Base-by-base conservation (phyloP, 2,888 invertebrate genomes). In the Netelia fuscicornis region DNA sequence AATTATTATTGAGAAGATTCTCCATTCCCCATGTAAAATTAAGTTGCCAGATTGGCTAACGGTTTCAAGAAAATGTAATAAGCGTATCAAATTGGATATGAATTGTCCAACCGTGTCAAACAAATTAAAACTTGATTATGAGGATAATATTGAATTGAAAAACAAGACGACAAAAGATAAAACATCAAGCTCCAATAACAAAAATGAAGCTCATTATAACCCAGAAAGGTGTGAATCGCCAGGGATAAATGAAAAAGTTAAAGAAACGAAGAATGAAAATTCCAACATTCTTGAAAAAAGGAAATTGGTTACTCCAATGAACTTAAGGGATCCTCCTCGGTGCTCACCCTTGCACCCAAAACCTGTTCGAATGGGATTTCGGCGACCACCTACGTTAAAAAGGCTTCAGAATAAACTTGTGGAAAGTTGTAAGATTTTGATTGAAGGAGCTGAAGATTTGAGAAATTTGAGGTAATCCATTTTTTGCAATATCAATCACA, bases 341-440 rank as follows among this genome's bases (percentile, higher is more conserved):
- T 8, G n/a, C 42, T 42, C 37, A 9, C 37, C 2, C 23, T 20
- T 58, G 9, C 20, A 58, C 5, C 0, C 17, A 6, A 20, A 9
- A 5, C n/a, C n/a, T n/a, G 9, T 10, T 44, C 3, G 17, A 65
- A 62, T 9, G 10, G 5, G 5, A 23, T 6, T 9, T 17, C 20
- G 11, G 3, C 13, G 6, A 9, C 11, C 17, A 9, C 17, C 72
- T 17, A 8, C 25, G 13, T 23, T 71, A 20, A 44, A 30, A 17
- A 72, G 23, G 17, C 42, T 85, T 0, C 75, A 76, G 11, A 9
- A n/a, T 0, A 72, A 54, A 48, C 67, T 76, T 11, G 70, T 60
- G 48, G 42, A 80, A 71, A 37, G 71, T 54, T 52, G 75, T 30
- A 44, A 72, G 72, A 20, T 23, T 48, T 13, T 48, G 48, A 48